These are phyloP conservation scores for Lontra canadensis DNA, from an alignment of 2,113 vertebrate genomes.

Conservation along the genomic window DNA sequence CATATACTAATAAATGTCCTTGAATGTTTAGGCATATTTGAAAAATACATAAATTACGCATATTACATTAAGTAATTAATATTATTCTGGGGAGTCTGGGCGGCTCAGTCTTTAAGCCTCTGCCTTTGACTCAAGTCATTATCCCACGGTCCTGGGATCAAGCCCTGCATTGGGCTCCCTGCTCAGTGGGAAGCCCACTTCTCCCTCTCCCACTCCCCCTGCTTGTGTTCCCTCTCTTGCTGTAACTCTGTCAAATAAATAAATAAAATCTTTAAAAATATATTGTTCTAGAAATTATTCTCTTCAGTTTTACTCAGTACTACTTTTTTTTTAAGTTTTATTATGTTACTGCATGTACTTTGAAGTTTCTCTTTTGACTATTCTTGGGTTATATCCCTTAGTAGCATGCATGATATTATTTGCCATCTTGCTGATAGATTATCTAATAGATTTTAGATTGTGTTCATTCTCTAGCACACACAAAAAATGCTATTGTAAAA, in stretches of 20 bases:
- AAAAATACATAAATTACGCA: neutral
- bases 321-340: neutral
- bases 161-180: too few relatives aligned
- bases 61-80: neutral
- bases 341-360: neutral
- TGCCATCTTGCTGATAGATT: neutral
- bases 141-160: too few relatives aligned
- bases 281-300: neutral
- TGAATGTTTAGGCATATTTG: neutral
- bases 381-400: neutral
- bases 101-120: too few relatives aligned
- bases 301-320: neutral
- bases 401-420: neutral
- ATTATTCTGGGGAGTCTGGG: neutral
- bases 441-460: neutral
- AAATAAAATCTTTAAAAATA: neutral
- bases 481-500: neutral
- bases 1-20: neutral
- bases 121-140: too few relatives aligned
- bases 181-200: too few relatives aligned
- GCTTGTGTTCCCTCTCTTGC: too few relatives aligned
- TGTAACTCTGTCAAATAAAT: too few relatives aligned
- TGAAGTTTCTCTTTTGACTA: neutral
- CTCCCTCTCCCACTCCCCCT: too few relatives aligned
- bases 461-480: neutral